Percentiles rank a stretch among this genome's conserved stretches.
Evolutionary conservation across 2,888 invertebrate genomes (phyloP).

Genomic region (Drosophila macrospina): DNA sequence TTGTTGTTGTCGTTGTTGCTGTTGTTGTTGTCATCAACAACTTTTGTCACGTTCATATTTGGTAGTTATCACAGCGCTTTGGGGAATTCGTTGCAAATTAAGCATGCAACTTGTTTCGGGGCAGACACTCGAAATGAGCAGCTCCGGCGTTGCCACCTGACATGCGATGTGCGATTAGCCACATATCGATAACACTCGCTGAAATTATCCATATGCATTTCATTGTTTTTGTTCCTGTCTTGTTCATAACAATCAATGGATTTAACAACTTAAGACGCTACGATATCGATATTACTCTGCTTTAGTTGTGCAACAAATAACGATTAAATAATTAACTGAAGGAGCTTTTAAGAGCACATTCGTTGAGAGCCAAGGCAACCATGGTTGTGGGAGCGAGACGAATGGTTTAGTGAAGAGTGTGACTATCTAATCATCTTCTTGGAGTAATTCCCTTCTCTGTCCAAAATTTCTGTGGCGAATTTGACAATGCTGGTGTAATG

Average conservation of each 20-base stretch:
- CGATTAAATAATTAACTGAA: too few species aligned
- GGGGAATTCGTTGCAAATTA: conserved; percentile 49
- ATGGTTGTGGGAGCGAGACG: too few species aligned
- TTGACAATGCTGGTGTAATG: conserved; percentile 96
- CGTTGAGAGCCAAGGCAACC: too few species aligned
- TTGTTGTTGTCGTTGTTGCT: conserved; percentile 14
- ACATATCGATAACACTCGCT: conserved; percentile 10
- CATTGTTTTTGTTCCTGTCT: too few species aligned
- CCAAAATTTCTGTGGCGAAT: conserved; percentile 97
- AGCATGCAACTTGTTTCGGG: conserved; percentile 36
- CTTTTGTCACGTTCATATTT: conserved; percentile 61
- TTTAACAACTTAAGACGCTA: too few species aligned
- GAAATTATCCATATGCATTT: not conserved
- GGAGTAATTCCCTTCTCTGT: conserved; percentile 96
- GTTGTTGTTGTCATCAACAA: conserved; percentile 51
- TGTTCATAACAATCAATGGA: too few species aligned
- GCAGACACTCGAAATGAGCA: conserved; percentile 11
- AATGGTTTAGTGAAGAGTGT: too few species aligned
- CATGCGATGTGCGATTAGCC: not conserved
- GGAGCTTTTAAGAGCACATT: too few species aligned
- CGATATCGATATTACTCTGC: too few species aligned
- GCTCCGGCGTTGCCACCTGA: conserved; percentile 3
- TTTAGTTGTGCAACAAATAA: too few species aligned
- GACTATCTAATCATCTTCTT: too few species aligned
- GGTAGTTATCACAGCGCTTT: conserved; percentile 52